Evolutionary conservation across 2,797 vertebrate genomes (phyloP), one percentile per base, ranked within the genome.

Genomic region (Buphagus erythrorhynchus): DNA sequence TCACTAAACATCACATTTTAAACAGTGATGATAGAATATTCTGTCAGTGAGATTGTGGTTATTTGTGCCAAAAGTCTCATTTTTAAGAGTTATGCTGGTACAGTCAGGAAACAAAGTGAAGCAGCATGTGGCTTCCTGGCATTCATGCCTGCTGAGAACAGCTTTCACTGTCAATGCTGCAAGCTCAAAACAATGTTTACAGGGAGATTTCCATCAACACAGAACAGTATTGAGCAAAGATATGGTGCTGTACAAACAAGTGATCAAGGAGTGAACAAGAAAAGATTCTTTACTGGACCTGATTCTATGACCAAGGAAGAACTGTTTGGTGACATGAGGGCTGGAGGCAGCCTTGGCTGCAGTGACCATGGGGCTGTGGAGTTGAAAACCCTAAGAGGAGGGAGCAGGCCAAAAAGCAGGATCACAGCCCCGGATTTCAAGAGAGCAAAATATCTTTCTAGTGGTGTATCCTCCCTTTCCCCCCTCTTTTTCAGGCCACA

Each of bases 91-190:
- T 84, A 17, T 33, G 63, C 54, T 86, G 69, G 63, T 94, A 52
- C 26, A 87, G 86, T 79, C 77, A 93, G 74, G 74, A 85, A 92
- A 93, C 80, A 92, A 92, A 90, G 22, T 6, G 3, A 61, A 59
- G 62, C 61, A 87, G 61, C 86, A 49, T 76, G 90, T 90, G 92
- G 67, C 67, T 90, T 92, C 51, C 62, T 95, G 94, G 94, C 93
- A 88, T 54, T 83, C 0, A 0, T 75, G 75, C 86, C 82, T 78
- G 11, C 22, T 69, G 43, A 69, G 83, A 93, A 92, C 74, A 93
- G 90, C 62, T 95, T 94, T 94, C 43, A 11, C 80, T 72, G 28
- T 65, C 66, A 81, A 21, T 55, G 58, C 62, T 88, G 76, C 54
- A 72, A 75, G 40, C 35, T 66, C 73, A 62, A 28, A 84, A 72